Conservation (phyloP, 2,888 invertebrate species). For the Apamea monoglypha region DNA sequence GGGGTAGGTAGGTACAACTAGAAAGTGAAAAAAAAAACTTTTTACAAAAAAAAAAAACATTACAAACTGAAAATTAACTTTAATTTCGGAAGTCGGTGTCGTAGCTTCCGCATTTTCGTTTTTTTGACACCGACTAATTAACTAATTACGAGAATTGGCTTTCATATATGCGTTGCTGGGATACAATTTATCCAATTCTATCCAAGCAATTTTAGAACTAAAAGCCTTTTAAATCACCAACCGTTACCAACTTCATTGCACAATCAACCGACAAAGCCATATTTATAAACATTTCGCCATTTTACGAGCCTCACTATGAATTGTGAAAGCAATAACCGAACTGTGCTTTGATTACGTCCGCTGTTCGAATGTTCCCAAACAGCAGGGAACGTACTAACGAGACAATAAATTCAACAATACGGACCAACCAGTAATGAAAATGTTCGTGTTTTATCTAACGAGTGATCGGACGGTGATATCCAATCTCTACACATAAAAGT, state of each 20-base stretch:
- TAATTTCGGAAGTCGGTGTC: no score
- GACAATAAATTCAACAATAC: constrained; percentile 34
- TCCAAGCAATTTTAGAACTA: neutral
- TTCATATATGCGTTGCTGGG: neutral
- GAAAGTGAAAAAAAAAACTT: no score
- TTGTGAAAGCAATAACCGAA: constrained; percentile 29
- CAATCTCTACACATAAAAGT: constrained; percentile 35
- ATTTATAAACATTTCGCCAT: constrained; percentile 1
- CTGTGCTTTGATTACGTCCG: constrained; percentile 25
- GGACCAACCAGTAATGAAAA: constrained; percentile 29
- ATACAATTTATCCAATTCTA: neutral
- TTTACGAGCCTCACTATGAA: neutral
- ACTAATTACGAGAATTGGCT: no score
- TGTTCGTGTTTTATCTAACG: constrained; percentile 22
- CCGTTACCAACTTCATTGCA: neutral
- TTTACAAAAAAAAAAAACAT: no score
- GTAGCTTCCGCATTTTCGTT: no score
- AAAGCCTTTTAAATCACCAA: neutral
- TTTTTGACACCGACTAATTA: no score
- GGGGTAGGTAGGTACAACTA: no score
- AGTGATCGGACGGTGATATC: constrained; percentile 11
- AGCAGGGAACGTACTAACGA: constrained; percentile 29
- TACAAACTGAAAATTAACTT: no score
- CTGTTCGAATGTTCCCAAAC: constrained; percentile 18
- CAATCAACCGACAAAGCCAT: constrained; percentile 13